Percentiles rank a stretch among this genome's conserved stretches.
These are phyloP conservation scores for Mustela lutreola DNA, from an alignment of 2,113 vertebrate genomes.

Conservation along the genomic window DNA sequence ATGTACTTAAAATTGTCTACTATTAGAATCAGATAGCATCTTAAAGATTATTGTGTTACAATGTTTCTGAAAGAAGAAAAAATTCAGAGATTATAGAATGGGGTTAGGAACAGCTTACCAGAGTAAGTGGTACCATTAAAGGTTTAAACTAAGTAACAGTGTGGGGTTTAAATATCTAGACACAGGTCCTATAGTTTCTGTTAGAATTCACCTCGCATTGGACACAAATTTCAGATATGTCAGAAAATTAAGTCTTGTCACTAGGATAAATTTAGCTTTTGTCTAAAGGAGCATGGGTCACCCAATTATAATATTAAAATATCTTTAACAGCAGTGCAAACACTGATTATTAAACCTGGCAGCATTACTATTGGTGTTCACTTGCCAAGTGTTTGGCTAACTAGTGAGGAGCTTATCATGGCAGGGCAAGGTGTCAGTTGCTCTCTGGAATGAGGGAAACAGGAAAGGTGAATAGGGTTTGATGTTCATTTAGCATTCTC, in stretches of 20 bases:
- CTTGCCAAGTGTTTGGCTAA: conserved; percentile 27
- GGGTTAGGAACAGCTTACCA: background rate
- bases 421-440: background rate
- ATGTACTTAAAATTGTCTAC: background rate
- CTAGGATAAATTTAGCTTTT: conserved; percentile 70
- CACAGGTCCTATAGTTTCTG: background rate
- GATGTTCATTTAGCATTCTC: conserved; percentile 43
- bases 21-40: background rate
- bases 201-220: background rate
- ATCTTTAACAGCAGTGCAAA: conserved; percentile 38
- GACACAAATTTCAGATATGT: conserved; percentile 53
- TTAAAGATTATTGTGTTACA: background rate
- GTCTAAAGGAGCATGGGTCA: background rate
- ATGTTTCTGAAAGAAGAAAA: conserved; percentile 28
- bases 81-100: background rate
- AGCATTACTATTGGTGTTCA: conserved; percentile 44
- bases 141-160: background rate
- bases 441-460: conserved; percentile 28
- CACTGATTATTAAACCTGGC: conserved; percentile 41
- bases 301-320: conserved; percentile 62
- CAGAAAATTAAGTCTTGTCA: conserved; percentile 59
- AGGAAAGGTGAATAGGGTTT: background rate
- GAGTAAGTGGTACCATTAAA: conserved; percentile 18
- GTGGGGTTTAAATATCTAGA: background rate
- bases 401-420: background rate